Evolutionary conservation across 2,113 vertebrate genomes (phyloP), one percentile per base, ranked within the genome.

Genomic region (Equus quagga): DNA sequence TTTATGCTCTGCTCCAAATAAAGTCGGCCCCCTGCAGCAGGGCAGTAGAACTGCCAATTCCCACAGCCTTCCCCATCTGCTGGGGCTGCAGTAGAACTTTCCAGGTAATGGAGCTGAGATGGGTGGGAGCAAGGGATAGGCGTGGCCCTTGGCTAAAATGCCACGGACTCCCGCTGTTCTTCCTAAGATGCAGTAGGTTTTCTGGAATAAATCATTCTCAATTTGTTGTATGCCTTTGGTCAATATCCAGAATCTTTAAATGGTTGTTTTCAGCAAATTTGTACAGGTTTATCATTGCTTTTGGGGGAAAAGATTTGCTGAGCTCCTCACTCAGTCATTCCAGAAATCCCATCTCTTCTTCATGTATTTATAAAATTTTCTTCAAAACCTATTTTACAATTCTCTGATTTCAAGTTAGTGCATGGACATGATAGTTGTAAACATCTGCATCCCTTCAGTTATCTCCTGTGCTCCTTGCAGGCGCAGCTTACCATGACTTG

Each of bases 171-270:
- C 23, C n/a, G 11, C 24, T 23, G 5, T 79, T 91, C 10, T 92
- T 92, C 15, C 12, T 76, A 33, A 86, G 56, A 79, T 84, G 83
- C 17, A 58, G 19, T 49, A 64, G 49, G 6, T 80, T 84, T 93
- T 91, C 76, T 84, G 84, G 19, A 89, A 36, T 88, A 91, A 95
- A 70, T 95, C 46, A 24, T 80, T 41, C 51, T 54, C 51, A 36
- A 9, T 91, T 88, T 91, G n/a, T 69, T 46, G 1, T 69, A 73
- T 91, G 70, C 15, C 15, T 85, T 76, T 85, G 62, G 33, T 92
- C 65, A 82, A 9, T 81, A 92, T 87, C 54, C 67, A 82, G 36
- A 84, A 65, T 79, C 33, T 73, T 60, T 60, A 54, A 54, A 54
- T 70, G 14, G 12, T 73, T 79, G 28, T 86, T 93, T 87, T 85